Evolutionary conservation across 1,140 invertebrate genomes (phyloP), one percentile per base, ranked within the genome.

Genomic region (Heliconius hermathena): DNA sequence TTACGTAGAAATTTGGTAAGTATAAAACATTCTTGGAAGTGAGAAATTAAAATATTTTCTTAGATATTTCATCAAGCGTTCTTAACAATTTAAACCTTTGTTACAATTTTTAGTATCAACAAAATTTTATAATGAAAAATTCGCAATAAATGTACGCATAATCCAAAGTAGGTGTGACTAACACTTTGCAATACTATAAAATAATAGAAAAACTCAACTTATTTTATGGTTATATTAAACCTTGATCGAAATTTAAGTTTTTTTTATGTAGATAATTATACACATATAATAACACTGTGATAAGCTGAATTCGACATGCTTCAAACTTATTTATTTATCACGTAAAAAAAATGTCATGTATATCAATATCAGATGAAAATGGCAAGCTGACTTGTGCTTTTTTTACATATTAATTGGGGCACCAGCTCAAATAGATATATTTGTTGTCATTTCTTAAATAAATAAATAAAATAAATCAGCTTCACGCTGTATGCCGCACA

Each of bases 371-470:
- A 66, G 60, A 66, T 26, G 0, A 16, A 4, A 66, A 66, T 29
- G 22, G 22, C 60, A n/a, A 16, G 13, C 11, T 66, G 60, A 66
- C 60, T 66, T 26, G 60, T 29, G 8, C 5, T 66, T 66, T 66
- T 66, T 66, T n/a, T 66, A 26, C 41, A 66, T 60, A 60, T 66
- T 29, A 66, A 66, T 66, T 66, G n/a, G 60, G 60, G 29, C 60
- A 66, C 60, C 3, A 66, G 22, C 22, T 26, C 60, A 29, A 66
- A 66, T 66, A 66, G 57, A 66, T 29, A n/a, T 13, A 29, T 76
- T 75, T 66, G 70, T 70, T 75, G n/a, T 3, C n/a, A 72, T 49
- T 66, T n/a, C n/a, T n/a, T n/a, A n/a, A n/a, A n/a, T n/a, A n/a
- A n/a, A n/a, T n/a, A n/a, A n/a, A n/a, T n/a, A n/a, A n/a, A n/a